Evolutionary conservation across 2,113 vertebrate genomes (phyloP).

Genomic region (Ploceus nigricollis): DNA sequence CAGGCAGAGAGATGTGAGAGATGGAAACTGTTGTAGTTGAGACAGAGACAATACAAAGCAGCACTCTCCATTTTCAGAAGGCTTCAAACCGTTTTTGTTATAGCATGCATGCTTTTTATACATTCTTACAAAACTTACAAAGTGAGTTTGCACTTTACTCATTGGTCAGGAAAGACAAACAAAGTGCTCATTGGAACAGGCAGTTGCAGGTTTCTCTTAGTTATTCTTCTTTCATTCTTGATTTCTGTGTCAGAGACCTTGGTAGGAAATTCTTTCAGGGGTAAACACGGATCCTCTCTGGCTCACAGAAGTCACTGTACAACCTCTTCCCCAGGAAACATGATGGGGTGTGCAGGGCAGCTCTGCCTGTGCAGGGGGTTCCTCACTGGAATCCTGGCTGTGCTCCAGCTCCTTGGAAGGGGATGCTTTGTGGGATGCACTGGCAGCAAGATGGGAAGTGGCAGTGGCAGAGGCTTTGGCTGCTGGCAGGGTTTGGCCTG

Average conservation of each 20-base stretch:
- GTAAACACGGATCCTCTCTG: neutral
- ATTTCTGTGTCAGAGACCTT: neutral
- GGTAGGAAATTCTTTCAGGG: neutral
- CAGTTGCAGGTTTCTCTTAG: neutral
- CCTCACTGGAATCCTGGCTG: accelerated
- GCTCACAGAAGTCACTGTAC: neutral
- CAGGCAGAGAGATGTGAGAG: neutral
- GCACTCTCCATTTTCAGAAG: neutral
- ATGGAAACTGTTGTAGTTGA: accelerated
- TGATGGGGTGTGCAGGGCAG: neutral
- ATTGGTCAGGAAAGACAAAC: neutral
- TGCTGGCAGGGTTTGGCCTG: neutral
- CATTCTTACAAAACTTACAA: neutral
- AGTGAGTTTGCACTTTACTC: neutral
- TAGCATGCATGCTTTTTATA: neutral
- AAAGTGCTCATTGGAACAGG: neutral
- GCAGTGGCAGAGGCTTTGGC: neutral
- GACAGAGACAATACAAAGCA: neutral
- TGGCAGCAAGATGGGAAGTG: neutral
- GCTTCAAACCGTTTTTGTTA: neutral
- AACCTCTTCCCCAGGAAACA: neutral
- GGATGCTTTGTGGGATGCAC: accelerated
- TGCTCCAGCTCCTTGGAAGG: neutral
- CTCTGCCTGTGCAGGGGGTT: neutral
- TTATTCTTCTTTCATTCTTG: neutral